Conservation (phyloP, 2,797 vertebrate species). For the Rallus crepitans region DNA sequence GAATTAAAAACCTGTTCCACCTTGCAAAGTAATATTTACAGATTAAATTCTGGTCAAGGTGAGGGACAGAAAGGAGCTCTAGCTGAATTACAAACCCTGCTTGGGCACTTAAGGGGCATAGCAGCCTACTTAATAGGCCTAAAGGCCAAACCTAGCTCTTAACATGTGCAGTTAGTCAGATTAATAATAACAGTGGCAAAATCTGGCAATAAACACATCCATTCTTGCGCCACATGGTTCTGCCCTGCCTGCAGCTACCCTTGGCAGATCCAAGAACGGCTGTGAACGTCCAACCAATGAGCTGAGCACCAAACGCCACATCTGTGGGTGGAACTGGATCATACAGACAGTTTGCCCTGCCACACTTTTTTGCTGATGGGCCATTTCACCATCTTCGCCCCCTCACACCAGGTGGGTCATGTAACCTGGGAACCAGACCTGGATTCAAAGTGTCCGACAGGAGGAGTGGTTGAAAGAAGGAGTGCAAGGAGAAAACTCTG, state of each 20-base stretch:
- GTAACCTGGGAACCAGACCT: fast-evolving
- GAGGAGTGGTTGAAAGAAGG: background rate
- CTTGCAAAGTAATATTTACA: background rate
- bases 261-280: fast-evolving
- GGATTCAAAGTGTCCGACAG: background rate
- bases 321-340: background rate
- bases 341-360: background rate
- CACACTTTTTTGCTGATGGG: background rate
- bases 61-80: background rate
- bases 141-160: background rate
- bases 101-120: background rate
- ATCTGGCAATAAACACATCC: background rate
- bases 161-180: background rate
- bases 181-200: background rate
- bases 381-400: background rate
- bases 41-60: background rate
- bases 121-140: background rate
- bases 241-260: background rate
- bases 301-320: background rate
- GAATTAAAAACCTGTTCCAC: background rate
- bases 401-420: background rate
- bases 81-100: background rate
- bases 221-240: fast-evolving
- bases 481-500: background rate
- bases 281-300: fast-evolving